Conservation (phyloP, 1,140 invertebrate genomes). For the Eurosta solidaginis region DNA sequence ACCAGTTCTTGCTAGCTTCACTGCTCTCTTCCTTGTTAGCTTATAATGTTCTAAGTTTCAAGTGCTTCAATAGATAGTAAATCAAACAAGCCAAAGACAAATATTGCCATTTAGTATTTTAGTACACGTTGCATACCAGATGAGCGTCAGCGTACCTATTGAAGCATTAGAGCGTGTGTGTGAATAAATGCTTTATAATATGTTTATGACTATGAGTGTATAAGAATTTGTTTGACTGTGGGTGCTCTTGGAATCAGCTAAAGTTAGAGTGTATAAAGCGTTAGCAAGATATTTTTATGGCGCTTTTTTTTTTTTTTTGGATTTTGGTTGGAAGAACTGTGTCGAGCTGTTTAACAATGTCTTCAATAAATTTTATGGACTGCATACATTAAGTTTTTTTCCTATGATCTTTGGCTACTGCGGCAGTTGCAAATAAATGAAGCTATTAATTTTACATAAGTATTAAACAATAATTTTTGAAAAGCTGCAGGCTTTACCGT, state of each 20-base stretch:
- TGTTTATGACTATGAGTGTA: neutral
- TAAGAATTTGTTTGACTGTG: neutral
- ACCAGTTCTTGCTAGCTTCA: neutral
- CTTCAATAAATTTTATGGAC: neutral
- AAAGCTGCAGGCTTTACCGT: neutral
- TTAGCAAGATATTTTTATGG: neutral
- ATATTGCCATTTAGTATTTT: neutral
- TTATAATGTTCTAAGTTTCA: slow-evolving; percentile 13
- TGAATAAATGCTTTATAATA: neutral
- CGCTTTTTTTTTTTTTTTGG: no score
- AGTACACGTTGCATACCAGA: neutral
- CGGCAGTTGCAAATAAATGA: neutral
- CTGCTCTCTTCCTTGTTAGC: neutral
- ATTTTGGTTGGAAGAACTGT: neutral
- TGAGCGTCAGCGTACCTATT: no score
- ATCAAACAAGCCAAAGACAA: slow-evolving; percentile 24
- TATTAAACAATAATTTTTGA: neutral
- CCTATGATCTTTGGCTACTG: neutral
- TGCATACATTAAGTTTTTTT: neutral
- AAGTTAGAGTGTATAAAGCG: neutral
- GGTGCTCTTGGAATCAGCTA: slow-evolving; percentile 6
- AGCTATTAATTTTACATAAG: neutral
- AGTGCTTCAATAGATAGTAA: slow-evolving; percentile 15
- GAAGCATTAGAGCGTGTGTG: no score
- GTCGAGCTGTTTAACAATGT: neutral